Percentiles rank a stretch among this genome's conserved stretches.
Evolutionary conservation across 2,113 vertebrate species (phyloP).

Genomic region (Calypte anna): DNA sequence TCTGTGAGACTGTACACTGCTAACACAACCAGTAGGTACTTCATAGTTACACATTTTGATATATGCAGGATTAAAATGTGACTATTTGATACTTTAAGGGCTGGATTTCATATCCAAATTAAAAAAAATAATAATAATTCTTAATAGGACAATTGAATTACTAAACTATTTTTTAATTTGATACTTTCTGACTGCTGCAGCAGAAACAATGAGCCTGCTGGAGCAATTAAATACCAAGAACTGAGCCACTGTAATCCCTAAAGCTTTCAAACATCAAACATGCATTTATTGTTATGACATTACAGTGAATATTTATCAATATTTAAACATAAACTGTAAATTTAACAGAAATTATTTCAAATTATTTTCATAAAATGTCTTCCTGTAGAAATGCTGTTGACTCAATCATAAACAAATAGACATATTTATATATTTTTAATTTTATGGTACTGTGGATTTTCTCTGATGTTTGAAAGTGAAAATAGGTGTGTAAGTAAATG

Average conservation of each 20-base stretch:
- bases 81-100: background rate
- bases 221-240: background rate
- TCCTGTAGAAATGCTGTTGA: background rate
- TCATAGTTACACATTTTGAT: background rate
- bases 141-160: background rate
- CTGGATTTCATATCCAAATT: background rate
- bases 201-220: background rate
- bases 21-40: background rate
- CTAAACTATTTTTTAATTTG: background rate
- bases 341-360: background rate
- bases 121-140: background rate
- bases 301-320: background rate
- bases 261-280: background rate
- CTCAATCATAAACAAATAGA: background rate
- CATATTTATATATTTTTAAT: background rate
- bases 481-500: background rate
- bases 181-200: background rate
- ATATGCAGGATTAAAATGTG: background rate
- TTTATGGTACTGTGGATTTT: background rate
- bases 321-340: background rate
- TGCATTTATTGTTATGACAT: background rate
- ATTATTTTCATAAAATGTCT: background rate
- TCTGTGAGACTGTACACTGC: background rate
- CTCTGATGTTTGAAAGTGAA: background rate
- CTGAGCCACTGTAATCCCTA: background rate